Base-by-base conservation (phyloP, 2,113 vertebrate genomes). In the Pangasianodon gigas region DNA sequence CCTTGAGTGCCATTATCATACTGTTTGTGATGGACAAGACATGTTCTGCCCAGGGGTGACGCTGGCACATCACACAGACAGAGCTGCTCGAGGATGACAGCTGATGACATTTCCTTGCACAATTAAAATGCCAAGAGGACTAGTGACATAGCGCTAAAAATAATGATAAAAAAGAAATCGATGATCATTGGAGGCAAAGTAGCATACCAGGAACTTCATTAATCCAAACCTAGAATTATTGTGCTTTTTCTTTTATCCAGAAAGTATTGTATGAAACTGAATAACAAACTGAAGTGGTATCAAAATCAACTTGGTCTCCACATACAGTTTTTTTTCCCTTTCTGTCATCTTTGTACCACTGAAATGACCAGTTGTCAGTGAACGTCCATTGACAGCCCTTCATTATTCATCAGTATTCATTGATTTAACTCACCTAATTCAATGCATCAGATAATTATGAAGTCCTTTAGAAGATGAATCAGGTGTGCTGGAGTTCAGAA, bases 1-100 rank as follows among this genome's bases (percentile, higher is more conserved):
- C 60, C 80, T 88, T 86, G 86, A 88, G 85, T 93, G 87, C 65
- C 90, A 88, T 91, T 93, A 93, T 93, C 90, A 92, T 89, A 89
- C 80, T 91, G 89, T 74, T 92, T 86, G 85, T 75, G 91, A 90
- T 87, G 92, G 90, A 87, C 84, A 91, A 92, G 92, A 89, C 85
- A 85, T 90, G 52, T 91, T 90, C 91, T 88, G 85, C 80, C 90
- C 91, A 51, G 51, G 65, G 91, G 93, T 91, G 89, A 92, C 60
- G 62, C 74, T 75, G 44, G 90, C 69, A 91, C 87, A 56, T 91
- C 89, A 82, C 86, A 93, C 91, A 93, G 92, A 91, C 91, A 90
- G 90, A 90, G 90, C 79, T 87, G 67, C 37, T 48, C 89, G 69
- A 75, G 80, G 41, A 82, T 81, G 86, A 93, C 90, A 52, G 83